Percentiles rank a stretch among this genome's conserved stretches.
Evolutionary conservation across 1,140 invertebrate genomes (phyloP).

Genomic region (Amyelois transitella): DNA sequence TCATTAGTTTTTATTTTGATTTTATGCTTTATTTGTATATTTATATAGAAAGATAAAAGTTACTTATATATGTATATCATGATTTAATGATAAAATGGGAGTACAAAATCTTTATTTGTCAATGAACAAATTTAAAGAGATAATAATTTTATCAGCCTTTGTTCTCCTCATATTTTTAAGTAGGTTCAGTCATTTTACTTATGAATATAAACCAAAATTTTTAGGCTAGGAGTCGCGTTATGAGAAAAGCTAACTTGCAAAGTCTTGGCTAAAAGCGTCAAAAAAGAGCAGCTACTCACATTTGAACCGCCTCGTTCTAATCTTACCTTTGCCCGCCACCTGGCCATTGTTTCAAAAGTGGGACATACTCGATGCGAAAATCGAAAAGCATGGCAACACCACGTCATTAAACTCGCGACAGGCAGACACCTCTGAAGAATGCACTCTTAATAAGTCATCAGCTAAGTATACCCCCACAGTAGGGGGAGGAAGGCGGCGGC

Average conservation of each 20-base stretch:
- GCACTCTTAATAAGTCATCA: conserved; percentile 73
- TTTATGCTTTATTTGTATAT: not conserved
- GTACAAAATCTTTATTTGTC: too few species aligned
- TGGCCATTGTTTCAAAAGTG: conserved; percentile 23
- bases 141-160: too few species aligned
- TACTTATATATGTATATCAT: too few species aligned
- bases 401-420: conserved; percentile 65
- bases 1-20: not conserved
- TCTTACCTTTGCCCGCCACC: not conserved
- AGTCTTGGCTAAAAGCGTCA: not conserved
- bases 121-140: too few species aligned
- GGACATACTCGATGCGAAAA: conserved; percentile 27
- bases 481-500: conserved; percentile 6
- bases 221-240: too few species aligned
- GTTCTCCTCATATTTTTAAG: too few species aligned
- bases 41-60: not conserved
- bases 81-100: too few species aligned
- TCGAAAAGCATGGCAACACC: conserved; percentile 30
- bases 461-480: conserved; percentile 60
- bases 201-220: too few species aligned
- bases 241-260: too few species aligned
- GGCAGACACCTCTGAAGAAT: conserved; percentile 70
- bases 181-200: too few species aligned
- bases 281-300: not conserved
- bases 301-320: not conserved